Conservation (phyloP, 2,113 vertebrate genomes). For the Herpailurus yagouaroundi region DNA sequence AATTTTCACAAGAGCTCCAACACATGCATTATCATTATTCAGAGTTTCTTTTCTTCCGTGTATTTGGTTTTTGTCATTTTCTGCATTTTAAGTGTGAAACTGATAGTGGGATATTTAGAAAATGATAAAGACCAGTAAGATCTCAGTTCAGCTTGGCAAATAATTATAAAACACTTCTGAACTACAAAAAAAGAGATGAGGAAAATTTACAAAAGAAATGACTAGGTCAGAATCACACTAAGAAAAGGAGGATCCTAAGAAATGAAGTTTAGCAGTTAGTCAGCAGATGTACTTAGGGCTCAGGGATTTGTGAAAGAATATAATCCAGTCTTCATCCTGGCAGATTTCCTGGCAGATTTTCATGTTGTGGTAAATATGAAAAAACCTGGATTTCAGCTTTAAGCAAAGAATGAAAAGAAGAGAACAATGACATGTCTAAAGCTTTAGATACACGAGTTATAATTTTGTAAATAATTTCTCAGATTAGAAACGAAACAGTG, state of each 20-base stretch:
- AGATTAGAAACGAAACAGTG: background rate
- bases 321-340: background rate
- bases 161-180: constrained; percentile 35
- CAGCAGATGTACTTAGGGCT: background rate
- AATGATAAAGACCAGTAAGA: background rate
- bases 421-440: background rate
- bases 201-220: background rate
- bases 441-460: constrained; percentile 19
- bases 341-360: background rate
- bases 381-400: background rate
- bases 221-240: background rate
- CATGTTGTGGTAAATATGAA: background rate
- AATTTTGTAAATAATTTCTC: constrained; percentile 23
- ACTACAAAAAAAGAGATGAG: background rate
- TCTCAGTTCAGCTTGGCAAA: background rate
- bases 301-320: background rate
- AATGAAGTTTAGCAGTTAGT: background rate
- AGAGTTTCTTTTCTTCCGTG: background rate
- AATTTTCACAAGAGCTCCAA: background rate
- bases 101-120: background rate
- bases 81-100: background rate
- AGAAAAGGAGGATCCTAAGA: background rate
- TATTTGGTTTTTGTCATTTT: background rate
- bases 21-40: background rate
- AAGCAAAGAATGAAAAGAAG: constrained; percentile 37